Conservation (phyloP, 2,113 vertebrate genomes). For the Anolis sagrei region DNA sequence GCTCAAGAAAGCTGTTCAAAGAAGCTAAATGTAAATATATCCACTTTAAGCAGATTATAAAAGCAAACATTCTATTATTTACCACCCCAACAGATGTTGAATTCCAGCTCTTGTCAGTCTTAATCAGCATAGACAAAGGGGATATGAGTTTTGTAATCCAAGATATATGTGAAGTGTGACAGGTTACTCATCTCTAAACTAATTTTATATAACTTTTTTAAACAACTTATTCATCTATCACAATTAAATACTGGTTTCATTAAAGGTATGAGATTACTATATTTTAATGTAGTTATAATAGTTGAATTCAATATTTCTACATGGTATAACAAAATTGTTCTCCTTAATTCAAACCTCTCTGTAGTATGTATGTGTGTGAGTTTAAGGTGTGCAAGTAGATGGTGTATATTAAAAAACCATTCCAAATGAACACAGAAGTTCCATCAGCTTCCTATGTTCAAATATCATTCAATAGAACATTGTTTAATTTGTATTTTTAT, state of each 20-base stretch:
- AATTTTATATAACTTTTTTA: neutral
- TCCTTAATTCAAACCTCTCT: too few species aligned
- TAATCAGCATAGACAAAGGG: too few species aligned
- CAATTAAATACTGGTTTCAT: neutral
- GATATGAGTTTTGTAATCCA: too few species aligned
- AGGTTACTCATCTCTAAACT: too few species aligned
- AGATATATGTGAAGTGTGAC: too few species aligned
- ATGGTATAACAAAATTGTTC: neutral
- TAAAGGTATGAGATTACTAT: neutral
- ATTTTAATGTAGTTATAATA: neutral
- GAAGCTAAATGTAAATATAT: neutral
- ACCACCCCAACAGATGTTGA: neutral
- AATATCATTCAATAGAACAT: neutral
- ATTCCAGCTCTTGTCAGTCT: too few species aligned
- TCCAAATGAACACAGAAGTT: neutral
- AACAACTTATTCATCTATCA: neutral
- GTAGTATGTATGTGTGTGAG: too few species aligned
- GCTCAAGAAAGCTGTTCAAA: neutral
- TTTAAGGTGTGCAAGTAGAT: neutral
- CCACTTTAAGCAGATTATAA: neutral
- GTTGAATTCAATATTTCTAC: neutral
- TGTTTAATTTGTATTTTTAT: neutral
- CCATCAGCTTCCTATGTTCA: neutral
- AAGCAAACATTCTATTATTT: neutral
- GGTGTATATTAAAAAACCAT: neutral